phyloP scores from a whole-genome alignment of 1,140 invertebrate species.

The Oryctes rhinoceros region DNA sequence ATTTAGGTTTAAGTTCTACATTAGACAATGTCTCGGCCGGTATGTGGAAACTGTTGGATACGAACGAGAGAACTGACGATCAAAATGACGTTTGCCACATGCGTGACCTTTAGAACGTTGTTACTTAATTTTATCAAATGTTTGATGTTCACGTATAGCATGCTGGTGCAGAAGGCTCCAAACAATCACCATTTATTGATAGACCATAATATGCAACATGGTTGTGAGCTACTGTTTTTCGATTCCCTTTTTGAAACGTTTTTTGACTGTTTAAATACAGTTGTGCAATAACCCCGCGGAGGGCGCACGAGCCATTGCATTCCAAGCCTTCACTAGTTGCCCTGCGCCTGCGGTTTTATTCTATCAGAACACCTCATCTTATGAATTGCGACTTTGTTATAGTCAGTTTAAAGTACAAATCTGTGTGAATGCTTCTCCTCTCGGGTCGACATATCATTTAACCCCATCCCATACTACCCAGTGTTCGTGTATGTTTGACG shows the following conservation, averaged over 20 bases:
- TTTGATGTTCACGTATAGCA: constrained; percentile 39
- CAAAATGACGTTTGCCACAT: constrained; percentile 4
- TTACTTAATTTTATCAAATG: constrained; percentile 43
- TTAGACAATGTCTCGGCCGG: constrained; percentile 34
- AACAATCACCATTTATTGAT: constrained; percentile 46
- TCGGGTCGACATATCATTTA: constrained; percentile 57
- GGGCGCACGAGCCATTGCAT: constrained; percentile 44
- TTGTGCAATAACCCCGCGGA: constrained; percentile 45
- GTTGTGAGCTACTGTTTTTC: constrained; percentile 49
- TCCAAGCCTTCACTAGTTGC: constrained; percentile 46
- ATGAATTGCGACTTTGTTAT: constrained; percentile 51
- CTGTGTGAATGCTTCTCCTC: constrained; percentile 45
- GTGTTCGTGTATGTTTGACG: constrained; percentile 44
- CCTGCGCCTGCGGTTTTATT: constrained; percentile 43
- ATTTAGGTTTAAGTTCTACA: constrained; percentile 44
- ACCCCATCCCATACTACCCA: constrained; percentile 41
- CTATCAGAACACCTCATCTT: constrained; percentile 44
- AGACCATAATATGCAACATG: constrained; percentile 49
- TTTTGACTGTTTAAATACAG: constrained; percentile 43
- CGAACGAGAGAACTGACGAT: constrained; percentile 18
- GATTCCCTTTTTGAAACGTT: constrained; percentile 46
- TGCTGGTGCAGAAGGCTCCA: constrained; percentile 42
- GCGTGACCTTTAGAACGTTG: constrained; percentile 2
- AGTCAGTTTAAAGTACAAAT: constrained; percentile 61
- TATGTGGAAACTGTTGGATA: constrained; percentile 15